Evolutionary conservation across 92 coral and sea anemone species (phyloP).

Genomic region (Diadumene lineata): DNA sequence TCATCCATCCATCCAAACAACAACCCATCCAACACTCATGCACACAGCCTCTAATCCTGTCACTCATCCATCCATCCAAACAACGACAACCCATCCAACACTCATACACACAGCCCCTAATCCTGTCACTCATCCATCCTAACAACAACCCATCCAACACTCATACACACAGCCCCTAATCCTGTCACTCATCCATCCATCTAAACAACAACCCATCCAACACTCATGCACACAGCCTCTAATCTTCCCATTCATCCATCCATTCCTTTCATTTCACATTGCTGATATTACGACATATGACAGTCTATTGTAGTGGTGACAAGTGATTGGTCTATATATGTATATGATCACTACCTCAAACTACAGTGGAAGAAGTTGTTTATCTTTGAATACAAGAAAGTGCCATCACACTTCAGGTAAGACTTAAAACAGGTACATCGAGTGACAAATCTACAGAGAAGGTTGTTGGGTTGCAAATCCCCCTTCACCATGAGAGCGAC

Average conservation of each 20-base stretch:
- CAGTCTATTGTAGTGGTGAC: slow-evolving; percentile 77
- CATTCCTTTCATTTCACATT: background rate
- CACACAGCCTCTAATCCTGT: background rate
- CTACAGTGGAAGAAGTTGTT: slow-evolving; percentile 63
- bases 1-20: background rate
- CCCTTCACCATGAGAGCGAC: too few relatives aligned
- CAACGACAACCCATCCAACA: too few relatives aligned
- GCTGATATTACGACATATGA: background rate
- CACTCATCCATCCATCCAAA: background rate
- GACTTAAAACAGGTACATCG: background rate
- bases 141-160: background rate
- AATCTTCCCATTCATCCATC: background rate
- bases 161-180: background rate
- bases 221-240: too few relatives aligned
- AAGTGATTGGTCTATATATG: slow-evolving; percentile 67
- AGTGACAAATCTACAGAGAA: background rate
- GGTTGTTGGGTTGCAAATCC: background rate
- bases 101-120: background rate
- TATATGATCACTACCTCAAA: slow-evolving; percentile 66
- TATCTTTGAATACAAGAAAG: slow-evolving; percentile 15
- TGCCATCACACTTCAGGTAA: slow-evolving; percentile 59
- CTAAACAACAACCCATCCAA: background rate
- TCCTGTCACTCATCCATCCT: background rate
- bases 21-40: too few relatives aligned
- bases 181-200: background rate